phyloP scores from a whole-genome alignment of 2,888 invertebrate genomes.

The Venusia cambrica region DNA sequence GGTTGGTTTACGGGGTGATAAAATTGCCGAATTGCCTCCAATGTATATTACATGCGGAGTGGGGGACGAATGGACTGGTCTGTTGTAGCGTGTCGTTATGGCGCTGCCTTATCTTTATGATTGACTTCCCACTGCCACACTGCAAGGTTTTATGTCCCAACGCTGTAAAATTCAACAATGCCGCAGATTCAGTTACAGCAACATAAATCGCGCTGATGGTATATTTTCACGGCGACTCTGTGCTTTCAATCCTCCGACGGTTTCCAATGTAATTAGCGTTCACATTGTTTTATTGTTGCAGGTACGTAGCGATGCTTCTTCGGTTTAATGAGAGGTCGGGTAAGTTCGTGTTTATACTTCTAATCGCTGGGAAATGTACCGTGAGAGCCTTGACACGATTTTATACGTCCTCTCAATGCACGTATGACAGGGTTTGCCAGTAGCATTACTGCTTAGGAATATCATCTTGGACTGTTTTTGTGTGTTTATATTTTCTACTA shows the following conservation, averaged over 20 bases:
- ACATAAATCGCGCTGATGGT: conserved; percentile 19
- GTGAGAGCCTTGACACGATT: conserved; percentile 47
- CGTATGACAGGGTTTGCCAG: conserved; percentile 11
- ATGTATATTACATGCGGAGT: conserved; percentile 26
- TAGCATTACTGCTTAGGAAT: conserved; percentile 3
- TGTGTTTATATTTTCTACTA: no score
- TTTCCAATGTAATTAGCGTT: conserved; percentile 23
- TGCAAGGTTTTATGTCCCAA: conserved; percentile 27
- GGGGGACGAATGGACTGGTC: conserved; percentile 28
- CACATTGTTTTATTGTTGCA: conserved; percentile 43
- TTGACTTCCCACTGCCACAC: conserved; percentile 41
- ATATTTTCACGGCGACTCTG: conserved; percentile 21
- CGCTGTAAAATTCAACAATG: conserved; percentile 26
- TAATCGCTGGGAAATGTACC: conserved; percentile 57
- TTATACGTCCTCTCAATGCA: conserved; percentile 27
- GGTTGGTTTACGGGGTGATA: conserved; percentile 57
- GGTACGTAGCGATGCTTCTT: conserved; percentile 40
- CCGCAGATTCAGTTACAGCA: conserved; percentile 23
- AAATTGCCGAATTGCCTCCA: conserved; percentile 46
- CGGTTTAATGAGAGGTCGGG: conserved; percentile 34
- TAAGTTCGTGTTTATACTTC: conserved; percentile 33
- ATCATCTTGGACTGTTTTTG: no score
- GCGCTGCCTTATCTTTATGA: conserved; percentile 48
- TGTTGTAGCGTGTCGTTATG: conserved; percentile 37
- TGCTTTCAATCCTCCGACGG: conserved; percentile 9